Base-by-base conservation (phyloP, 2,888 invertebrate genomes). In the Adelphocoris suturalis region DNA sequence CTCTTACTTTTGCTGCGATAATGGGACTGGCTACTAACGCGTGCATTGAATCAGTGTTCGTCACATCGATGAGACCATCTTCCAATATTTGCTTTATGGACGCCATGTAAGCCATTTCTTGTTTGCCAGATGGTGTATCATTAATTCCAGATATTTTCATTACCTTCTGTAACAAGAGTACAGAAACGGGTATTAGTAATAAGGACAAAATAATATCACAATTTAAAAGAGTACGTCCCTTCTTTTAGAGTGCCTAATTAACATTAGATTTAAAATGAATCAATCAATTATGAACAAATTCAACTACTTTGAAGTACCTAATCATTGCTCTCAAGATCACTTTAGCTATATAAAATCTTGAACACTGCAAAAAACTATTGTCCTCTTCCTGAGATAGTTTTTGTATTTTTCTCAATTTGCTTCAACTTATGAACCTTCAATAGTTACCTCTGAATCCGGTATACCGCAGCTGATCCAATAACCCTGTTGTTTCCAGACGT, bases 401-500 rank as follows among this genome's bases (percentile, higher is more conserved):
- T 37, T 37, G 37, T 37, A 4, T 7, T 2, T 37, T 37, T 37
- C 37, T 37, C 7, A 37, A 37, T 37, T 37, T 37, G 2, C 37
- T 37, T 37, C 7, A 37, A 37, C 2, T 2, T 37, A 37, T 37
- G 37, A 7, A 4, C 2, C 37, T 37, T 37, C 37, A 37, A 37
- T 37, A 52, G 23, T 86, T 92, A 94, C 95, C 92, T 94, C 93
- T 91, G 94, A 94, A 92, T 94, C 94, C 0, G 95, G 95, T 78
- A 95, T 92, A 80, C 95, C 95, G 93, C 96, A 96, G 84, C 96
- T 96, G 52, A 96, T 96, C 95, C 97, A 96, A 94, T 95, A 97
- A 47, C 95, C 95, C 91, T 95, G 94, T 23, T 94, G 93, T 1
- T 95, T 92, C 80, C 98, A 94, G 0, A 94, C 93, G 68, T 95